Evolutionary conservation across 2,113 vertebrate species (phyloP).

Genomic region (Heptranchias perlo): DNA sequence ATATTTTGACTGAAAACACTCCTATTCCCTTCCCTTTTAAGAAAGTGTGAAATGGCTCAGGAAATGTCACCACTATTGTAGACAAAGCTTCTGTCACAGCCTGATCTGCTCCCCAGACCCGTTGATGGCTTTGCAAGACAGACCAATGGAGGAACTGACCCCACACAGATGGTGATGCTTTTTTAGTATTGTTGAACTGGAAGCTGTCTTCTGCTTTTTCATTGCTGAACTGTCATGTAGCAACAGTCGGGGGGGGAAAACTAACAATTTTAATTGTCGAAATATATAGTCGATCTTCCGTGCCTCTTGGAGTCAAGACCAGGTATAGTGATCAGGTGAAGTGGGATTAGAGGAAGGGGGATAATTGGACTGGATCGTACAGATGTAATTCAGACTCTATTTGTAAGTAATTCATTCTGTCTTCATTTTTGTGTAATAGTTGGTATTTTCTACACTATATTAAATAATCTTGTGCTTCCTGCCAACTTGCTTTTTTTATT

Average conservation of each 20-base stretch:
- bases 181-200: neutral
- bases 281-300: neutral
- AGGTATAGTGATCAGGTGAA: neutral
- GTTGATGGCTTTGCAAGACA: neutral
- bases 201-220: neutral
- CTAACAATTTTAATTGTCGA: neutral
- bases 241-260: neutral
- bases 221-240: neutral
- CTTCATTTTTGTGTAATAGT: neutral
- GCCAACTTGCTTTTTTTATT: too few species aligned
- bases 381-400: neutral
- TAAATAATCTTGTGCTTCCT: too few species aligned
- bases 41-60: neutral
- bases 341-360: neutral
- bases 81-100: neutral
- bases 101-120: neutral
- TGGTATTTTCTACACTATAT: too few species aligned
- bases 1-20: neutral
- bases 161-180: neutral
- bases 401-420: neutral
- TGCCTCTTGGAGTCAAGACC: neutral
- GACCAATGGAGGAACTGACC: neutral
- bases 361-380: too few species aligned
- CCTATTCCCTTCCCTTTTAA: neutral
- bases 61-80: neutral